Conservation (phyloP, 2,797 vertebrate genomes). For the Rhinatrema bivittatum region DNA sequence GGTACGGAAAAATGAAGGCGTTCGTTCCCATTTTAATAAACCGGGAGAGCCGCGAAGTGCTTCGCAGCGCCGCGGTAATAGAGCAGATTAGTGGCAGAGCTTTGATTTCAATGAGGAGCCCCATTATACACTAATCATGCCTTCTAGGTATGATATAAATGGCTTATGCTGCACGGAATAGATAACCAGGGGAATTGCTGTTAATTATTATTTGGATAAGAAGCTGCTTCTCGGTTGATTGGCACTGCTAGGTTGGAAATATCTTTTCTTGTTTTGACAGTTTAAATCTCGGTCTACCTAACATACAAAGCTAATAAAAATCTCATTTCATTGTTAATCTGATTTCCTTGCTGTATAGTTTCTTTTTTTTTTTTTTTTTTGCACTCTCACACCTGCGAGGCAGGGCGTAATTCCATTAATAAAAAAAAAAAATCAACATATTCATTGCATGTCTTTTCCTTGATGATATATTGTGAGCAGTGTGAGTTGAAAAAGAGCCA, state of each 20-base stretch:
- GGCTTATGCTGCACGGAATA: not conserved
- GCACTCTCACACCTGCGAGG: conserved; percentile 82
- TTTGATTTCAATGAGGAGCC: not conserved
- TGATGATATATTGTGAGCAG: conserved; percentile 87
- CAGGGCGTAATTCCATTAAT: conserved; percentile 92
- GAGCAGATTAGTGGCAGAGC: not conserved
- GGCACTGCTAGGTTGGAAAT: conserved; percentile 29
- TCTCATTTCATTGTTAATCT: conserved; percentile 67
- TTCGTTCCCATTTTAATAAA: not conserved
- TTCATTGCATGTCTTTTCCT: conserved; percentile 89
- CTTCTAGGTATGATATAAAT: conserved; percentile 7
- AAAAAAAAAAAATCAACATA: conserved; percentile 86
- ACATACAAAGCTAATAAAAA: conserved; percentile 54
- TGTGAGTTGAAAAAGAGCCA: conserved; percentile 80
- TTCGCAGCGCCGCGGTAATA: not conserved
- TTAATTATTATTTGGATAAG: conserved; percentile 24
- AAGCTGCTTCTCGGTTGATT: conserved; percentile 31
- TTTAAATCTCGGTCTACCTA: conserved; percentile 54
- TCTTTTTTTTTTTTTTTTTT: conserved; percentile 38
- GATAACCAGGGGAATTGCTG: conserved; percentile 13
- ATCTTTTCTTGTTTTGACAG: conserved; percentile 55
- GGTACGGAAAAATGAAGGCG: too few species aligned
- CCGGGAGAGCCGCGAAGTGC: not conserved
- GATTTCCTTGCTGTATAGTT: conserved; percentile 61
- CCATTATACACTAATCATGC: conserved; percentile 17